A percentile compares a stretch with the other conserved stretches of the same genome.
Conservation (phyloP, 1,140 invertebrate species). For the Cryptotermes secundus region DNA sequence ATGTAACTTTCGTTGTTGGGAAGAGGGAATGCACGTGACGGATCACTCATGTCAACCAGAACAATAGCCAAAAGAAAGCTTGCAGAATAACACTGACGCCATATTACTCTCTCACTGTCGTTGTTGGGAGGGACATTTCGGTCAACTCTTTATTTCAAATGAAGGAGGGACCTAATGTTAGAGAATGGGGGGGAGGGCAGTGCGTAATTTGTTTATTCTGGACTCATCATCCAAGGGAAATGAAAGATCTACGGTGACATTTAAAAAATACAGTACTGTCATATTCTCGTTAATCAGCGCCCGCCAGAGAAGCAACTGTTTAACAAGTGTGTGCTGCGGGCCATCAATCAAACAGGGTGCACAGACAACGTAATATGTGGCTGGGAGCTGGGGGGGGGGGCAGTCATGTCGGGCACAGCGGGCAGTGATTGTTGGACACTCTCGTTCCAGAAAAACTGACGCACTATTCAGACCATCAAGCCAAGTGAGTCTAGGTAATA, state of each 20-base stretch:
- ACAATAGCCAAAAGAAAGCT: not conserved
- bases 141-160: not conserved
- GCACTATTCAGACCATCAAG: not conserved
- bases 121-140: not conserved
- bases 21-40: no score
- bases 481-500: no score
- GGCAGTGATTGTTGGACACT: not conserved
- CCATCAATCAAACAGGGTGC: not conserved
- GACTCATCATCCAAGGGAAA: not conserved
- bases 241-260: slow-evolving; percentile 5
- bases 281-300: not conserved
- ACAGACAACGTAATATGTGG: not conserved
- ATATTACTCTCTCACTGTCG: not conserved
- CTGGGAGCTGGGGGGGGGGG: no score
- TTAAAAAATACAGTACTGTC: not conserved
- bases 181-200: not conserved
- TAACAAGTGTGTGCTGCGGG: not conserved
- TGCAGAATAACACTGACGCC: not conserved
- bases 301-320: not conserved
- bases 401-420: not conserved
- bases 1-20: no score
- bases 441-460: not conserved
- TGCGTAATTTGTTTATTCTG: not conserved
- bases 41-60: no score
- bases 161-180: not conserved